These are phyloP conservation scores for Hylaeus volcanicus DNA, from an alignment of 1,140 invertebrate species.

Conservation along the genomic window DNA sequence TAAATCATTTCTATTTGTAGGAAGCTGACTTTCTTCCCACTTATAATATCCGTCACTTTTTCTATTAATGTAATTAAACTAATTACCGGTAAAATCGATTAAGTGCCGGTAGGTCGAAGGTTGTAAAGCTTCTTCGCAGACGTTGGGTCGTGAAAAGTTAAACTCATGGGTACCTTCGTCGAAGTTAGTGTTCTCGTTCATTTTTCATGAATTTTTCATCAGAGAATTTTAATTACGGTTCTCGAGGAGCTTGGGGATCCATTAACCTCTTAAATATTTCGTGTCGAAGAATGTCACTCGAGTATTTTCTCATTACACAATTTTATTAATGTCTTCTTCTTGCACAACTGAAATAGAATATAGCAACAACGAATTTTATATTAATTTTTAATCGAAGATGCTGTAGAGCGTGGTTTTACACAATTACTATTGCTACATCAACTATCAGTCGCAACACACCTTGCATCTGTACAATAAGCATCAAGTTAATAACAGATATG, in stretches of 20 bases:
- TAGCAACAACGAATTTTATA: too few species aligned
- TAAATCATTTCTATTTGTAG: background rate
- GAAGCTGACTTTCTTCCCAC: too few species aligned
- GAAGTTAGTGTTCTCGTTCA: background rate
- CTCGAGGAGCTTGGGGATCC: background rate
- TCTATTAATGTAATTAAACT: background rate
- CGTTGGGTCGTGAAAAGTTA: background rate
- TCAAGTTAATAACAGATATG: too few species aligned
- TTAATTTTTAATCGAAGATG: too few species aligned
- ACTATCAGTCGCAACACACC: too few species aligned
- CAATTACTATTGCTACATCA: too few species aligned
- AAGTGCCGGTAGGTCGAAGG: background rate
- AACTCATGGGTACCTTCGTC: background rate
- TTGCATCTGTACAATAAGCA: too few species aligned
- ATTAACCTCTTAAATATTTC: conserved; percentile 4
- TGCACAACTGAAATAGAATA: too few species aligned
- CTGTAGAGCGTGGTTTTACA: too few species aligned
- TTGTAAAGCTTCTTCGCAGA: background rate
- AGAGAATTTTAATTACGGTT: background rate
- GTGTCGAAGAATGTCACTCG: background rate
- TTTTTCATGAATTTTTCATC: conserved; percentile 37
- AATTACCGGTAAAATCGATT: conserved; percentile 14
- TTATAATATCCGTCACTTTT: background rate
- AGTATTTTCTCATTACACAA: background rate
- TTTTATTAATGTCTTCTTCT: background rate